Evolutionary conservation across 2,888 invertebrate species (phyloP).

Genomic region (Agelastica alni): DNA sequence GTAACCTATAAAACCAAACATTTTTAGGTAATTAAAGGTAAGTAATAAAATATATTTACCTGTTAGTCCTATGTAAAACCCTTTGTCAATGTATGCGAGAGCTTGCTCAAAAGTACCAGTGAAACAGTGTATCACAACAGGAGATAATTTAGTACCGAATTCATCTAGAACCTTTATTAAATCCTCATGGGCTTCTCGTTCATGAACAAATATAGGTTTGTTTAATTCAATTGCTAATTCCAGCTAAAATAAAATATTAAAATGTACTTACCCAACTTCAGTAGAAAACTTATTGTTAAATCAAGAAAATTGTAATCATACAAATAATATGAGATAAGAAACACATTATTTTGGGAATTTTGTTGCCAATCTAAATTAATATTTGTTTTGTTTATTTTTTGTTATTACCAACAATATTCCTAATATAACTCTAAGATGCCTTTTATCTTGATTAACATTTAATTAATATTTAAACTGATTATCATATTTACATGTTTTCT

Average conservation of each 20-base stretch:
- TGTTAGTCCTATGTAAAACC: slow-evolving; percentile 84
- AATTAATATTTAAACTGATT: neutral
- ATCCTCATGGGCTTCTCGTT: slow-evolving; percentile 89
- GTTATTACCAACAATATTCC: too few relatives aligned
- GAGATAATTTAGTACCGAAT: slow-evolving; percentile 65
- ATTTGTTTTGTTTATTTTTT: too few relatives aligned
- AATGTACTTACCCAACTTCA: neutral
- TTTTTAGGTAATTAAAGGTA: neutral
- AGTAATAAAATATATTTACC: slow-evolving; percentile 54
- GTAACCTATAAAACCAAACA: slow-evolving; percentile 61
- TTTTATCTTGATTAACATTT: too few relatives aligned
- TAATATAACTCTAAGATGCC: too few relatives aligned
- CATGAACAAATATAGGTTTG: slow-evolving; percentile 89
- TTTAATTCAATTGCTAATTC: slow-evolving; percentile 83
- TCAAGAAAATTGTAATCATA: too few relatives aligned
- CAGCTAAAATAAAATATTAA: slow-evolving; percentile 60
- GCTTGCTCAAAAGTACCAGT: slow-evolving; percentile 88
- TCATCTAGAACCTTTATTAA: slow-evolving; percentile 72
- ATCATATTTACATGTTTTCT: slow-evolving; percentile 72
- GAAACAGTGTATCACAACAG: slow-evolving; percentile 88
- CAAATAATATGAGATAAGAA: too few relatives aligned
- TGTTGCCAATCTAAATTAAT: too few relatives aligned
- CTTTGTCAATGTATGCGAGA: slow-evolving; percentile 78
- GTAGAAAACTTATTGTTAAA: too few relatives aligned
- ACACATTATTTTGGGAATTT: too few relatives aligned